Evolutionary conservation across 2,113 vertebrate genomes (phyloP).

Genomic region (Alethe diademata): DNA sequence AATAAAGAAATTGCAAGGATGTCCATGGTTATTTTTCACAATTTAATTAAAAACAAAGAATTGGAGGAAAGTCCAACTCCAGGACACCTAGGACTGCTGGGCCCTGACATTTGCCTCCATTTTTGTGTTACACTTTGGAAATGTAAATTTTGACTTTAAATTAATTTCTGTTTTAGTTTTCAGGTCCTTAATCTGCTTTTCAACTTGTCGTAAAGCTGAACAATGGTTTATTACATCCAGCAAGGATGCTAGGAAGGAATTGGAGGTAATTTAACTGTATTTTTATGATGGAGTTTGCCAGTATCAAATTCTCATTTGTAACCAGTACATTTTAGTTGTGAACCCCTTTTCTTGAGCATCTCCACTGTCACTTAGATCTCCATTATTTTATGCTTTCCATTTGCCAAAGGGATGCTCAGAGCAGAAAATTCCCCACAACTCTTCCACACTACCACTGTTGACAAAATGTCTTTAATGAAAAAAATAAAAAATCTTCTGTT

Average conservation of each 20-base stretch:
- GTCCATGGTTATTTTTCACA: background rate
- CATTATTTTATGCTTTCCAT: background rate
- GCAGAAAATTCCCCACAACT: background rate
- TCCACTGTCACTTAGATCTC: background rate
- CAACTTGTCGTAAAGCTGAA: background rate
- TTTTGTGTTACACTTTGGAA: background rate
- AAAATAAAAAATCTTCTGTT: background rate
- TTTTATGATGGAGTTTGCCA: background rate
- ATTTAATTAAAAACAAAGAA: background rate
- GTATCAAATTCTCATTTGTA: background rate
- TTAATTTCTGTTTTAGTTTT: background rate
- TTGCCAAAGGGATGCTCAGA: background rate
- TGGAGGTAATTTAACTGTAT: background rate
- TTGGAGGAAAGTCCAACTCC: background rate
- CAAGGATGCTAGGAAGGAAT: background rate
- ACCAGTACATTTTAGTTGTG: background rate
- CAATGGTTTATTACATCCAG: background rate
- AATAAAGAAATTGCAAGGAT: background rate
- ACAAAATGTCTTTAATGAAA: background rate
- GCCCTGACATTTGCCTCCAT: background rate
- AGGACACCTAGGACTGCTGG: background rate
- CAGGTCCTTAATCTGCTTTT: background rate
- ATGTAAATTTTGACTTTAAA: background rate
- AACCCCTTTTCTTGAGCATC: background rate
- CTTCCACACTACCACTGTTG: background rate